Conservation (phyloP, 2,797 vertebrate genomes). For the Sphenodon punctatus region DNA sequence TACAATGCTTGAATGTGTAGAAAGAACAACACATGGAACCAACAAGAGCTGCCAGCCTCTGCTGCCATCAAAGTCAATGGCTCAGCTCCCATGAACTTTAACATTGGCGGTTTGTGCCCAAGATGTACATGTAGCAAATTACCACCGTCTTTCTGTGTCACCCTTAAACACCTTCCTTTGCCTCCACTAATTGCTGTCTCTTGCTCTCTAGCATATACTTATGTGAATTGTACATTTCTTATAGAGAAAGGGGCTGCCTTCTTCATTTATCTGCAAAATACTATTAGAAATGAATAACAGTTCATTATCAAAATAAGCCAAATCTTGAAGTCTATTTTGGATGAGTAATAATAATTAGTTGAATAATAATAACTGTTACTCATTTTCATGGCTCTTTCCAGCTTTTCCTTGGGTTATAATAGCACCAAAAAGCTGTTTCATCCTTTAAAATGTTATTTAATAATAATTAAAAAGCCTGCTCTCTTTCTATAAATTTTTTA, state of each 20-base stretch:
- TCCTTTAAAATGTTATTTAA: neutral
- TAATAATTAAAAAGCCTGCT: constrained; percentile 44
- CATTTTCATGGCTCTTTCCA: constrained; percentile 18
- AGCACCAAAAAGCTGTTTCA: neutral
- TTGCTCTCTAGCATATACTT: neutral
- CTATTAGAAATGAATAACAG: neutral
- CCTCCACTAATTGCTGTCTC: neutral
- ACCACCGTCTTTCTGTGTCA: no score
- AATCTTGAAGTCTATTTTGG: neutral
- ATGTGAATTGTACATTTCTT: neutral
- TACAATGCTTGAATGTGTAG: accelerated
- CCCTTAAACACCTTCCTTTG: neutral
- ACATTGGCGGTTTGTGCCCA: no score
- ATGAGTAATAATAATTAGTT: neutral
- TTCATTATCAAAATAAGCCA: neutral
- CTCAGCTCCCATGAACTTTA: no score
- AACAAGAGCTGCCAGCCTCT: no score
- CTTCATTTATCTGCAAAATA: neutral
- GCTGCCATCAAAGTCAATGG: no score
- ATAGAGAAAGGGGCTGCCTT: neutral
- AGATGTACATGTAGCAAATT: no score
- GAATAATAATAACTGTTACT: constrained; percentile 16
- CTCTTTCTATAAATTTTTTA: neutral
- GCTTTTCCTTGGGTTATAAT: neutral
- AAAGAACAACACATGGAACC: neutral